phyloP scores from a whole-genome alignment of 2,797 vertebrate species.

The Graptemys geographica region DNA sequence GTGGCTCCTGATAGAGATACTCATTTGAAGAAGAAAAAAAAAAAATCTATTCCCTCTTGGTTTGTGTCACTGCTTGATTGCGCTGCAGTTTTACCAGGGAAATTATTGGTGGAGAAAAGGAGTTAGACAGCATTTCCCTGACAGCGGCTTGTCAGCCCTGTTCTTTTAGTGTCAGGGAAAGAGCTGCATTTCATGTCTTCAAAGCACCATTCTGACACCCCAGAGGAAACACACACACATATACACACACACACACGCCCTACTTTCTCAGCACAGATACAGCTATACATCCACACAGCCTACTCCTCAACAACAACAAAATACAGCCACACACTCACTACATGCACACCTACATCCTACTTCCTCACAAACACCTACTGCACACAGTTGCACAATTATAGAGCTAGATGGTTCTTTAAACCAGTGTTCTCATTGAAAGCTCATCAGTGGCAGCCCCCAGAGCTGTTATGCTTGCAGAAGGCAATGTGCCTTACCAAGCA shows the following conservation, averaged over 20 bases:
- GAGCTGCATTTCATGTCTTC: constrained; percentile 16
- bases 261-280: neutral
- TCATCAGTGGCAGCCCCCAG: accelerated
- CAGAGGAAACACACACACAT: neutral
- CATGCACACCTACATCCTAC: accelerated
- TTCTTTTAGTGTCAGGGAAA: constrained; percentile 60
- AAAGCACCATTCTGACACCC: constrained; percentile 36
- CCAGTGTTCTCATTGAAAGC: accelerated
- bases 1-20: constrained; percentile 22
- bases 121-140: constrained; percentile 67
- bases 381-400: neutral
- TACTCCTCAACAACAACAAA: neutral
- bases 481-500: neutral
- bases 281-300: neutral
- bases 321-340: accelerated
- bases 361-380: neutral
- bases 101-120: constrained; percentile 61
- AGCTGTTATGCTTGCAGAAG: neutral
- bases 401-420: neutral
- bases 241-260: accelerated
- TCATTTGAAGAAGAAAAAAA: constrained; percentile 31
- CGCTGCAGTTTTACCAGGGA: constrained; percentile 68
- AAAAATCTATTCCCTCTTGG: constrained; percentile 34
- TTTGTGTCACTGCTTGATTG: constrained; percentile 71
- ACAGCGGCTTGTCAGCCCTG: constrained; percentile 71